Percentiles rank a stretch among this genome's conserved stretches.
These are phyloP conservation scores for Eilema caniola DNA, from an alignment of 2,888 invertebrate species.

Conservation along the genomic window DNA sequence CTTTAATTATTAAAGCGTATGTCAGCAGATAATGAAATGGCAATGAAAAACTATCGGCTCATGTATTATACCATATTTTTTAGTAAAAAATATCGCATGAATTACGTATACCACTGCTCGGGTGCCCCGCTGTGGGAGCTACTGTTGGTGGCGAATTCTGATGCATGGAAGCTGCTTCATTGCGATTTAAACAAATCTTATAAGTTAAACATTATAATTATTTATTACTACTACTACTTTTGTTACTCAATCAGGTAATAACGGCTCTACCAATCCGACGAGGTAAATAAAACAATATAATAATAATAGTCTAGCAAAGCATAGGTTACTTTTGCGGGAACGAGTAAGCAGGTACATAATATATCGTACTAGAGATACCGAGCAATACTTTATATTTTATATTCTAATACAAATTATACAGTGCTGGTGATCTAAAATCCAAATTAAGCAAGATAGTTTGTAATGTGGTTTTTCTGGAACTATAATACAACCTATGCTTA, in stretches of 20 bases:
- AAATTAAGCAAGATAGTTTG: too few species aligned
- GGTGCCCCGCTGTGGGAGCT: conserved; percentile 62
- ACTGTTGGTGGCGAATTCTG: conserved; percentile 39
- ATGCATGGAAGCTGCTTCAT: conserved; percentile 14
- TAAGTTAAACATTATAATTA: background rate
- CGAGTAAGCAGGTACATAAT: too few species aligned
- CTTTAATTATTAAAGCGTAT: conserved; percentile 25
- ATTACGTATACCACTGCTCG: conserved; percentile 63
- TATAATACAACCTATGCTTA: too few species aligned
- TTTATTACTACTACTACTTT: background rate
- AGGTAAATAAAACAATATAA: background rate
- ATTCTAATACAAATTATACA: too few species aligned
- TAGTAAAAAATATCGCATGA: conserved; percentile 63
- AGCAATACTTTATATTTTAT: too few species aligned
- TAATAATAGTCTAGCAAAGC: background rate
- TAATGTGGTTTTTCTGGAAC: too few species aligned
- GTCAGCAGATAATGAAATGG: conserved; percentile 46
- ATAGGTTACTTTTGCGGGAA: background rate
- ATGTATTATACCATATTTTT: conserved; percentile 60
- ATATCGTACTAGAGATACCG: too few species aligned
- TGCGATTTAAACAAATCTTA: conserved; percentile 9
- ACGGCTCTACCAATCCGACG: background rate
- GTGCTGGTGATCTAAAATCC: too few species aligned
- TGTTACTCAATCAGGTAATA: background rate
- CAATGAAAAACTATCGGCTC: conserved; percentile 48